phyloP scores from a whole-genome alignment of 2,113 vertebrate genomes.

The Leptocoma aspasia region DNA sequence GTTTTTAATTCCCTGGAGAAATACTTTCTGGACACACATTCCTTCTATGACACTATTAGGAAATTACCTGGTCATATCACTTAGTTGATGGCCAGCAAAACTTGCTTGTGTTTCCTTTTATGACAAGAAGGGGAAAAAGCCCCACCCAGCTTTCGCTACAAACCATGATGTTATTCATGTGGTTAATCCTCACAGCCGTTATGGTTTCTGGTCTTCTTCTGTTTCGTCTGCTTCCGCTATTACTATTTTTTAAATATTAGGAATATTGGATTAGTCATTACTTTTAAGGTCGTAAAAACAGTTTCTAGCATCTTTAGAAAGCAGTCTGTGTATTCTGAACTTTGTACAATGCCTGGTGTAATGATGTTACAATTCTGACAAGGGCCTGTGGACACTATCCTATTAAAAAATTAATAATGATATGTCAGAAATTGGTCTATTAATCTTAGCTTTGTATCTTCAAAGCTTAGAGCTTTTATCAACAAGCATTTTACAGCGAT shows the following conservation, averaged over 20 bases:
- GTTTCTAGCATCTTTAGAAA: not conserved
- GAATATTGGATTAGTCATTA: not conserved
- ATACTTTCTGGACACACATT: not conserved
- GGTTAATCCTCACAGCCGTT: not conserved
- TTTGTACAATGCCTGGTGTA: not conserved
- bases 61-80: not conserved
- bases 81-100: not conserved
- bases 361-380: not conserved
- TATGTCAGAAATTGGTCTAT: slow-evolving; percentile 51
- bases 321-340: not conserved
- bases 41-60: not conserved
- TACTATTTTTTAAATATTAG: not conserved
- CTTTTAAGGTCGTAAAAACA: not conserved
- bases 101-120: not conserved
- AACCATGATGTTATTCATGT: not conserved
- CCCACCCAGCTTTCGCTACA: not conserved
- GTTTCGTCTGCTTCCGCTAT: not conserved
- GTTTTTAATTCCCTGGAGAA: not conserved
- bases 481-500: slow-evolving; percentile 35
- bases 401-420: slow-evolving; percentile 57
- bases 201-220: not conserved
- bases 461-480: slow-evolving; percentile 56
- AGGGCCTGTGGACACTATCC: not conserved
- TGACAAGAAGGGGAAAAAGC: not conserved
- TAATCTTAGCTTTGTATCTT: slow-evolving; percentile 59